Conservation (phyloP, 2,113 vertebrate species). For the Pao palembangensis region DNA sequence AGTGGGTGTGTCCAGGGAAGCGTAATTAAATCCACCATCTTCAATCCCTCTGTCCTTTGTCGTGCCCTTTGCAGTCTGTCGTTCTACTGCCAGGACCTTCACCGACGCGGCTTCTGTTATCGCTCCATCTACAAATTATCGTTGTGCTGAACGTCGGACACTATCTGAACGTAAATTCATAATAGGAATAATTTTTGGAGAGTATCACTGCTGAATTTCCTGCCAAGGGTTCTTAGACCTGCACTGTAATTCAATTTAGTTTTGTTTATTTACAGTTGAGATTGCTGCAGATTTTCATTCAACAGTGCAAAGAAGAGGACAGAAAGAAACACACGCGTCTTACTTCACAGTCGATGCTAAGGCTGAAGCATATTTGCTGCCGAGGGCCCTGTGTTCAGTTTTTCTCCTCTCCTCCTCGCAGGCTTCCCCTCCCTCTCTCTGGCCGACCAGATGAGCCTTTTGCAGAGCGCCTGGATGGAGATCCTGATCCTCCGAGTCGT, state of each 20-base stretch:
- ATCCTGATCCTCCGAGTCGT: constrained; percentile 95
- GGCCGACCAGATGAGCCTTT: constrained; percentile 97
- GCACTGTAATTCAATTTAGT: too few relatives aligned
- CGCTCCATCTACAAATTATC: background rate
- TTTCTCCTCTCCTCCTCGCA: constrained; percentile 44
- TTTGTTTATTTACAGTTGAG: too few relatives aligned
- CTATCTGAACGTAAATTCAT: background rate
- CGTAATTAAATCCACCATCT: constrained; percentile 50
- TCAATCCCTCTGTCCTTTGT: constrained; percentile 50
- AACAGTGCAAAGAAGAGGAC: too few relatives aligned
- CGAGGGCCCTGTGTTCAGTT: background rate
- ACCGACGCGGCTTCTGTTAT: background rate
- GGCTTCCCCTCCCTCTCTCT: constrained; percentile 96
- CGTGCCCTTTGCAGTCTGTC: constrained; percentile 35
- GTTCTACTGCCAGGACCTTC: constrained; percentile 1
- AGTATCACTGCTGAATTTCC: background rate
- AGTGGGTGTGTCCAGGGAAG: constrained; percentile 47
- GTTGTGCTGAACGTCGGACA: background rate
- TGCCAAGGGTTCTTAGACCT: too few relatives aligned
- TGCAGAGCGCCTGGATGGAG: constrained; percentile 99
- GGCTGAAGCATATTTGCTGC: too few relatives aligned
- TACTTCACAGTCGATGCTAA: too few relatives aligned
- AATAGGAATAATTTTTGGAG: background rate
- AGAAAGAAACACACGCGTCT: too few relatives aligned
- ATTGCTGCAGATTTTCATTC: too few relatives aligned